These are phyloP conservation scores for Lamprologus tigripictilis DNA, from an alignment of 2,113 vertebrate genomes.

Conservation along the genomic window DNA sequence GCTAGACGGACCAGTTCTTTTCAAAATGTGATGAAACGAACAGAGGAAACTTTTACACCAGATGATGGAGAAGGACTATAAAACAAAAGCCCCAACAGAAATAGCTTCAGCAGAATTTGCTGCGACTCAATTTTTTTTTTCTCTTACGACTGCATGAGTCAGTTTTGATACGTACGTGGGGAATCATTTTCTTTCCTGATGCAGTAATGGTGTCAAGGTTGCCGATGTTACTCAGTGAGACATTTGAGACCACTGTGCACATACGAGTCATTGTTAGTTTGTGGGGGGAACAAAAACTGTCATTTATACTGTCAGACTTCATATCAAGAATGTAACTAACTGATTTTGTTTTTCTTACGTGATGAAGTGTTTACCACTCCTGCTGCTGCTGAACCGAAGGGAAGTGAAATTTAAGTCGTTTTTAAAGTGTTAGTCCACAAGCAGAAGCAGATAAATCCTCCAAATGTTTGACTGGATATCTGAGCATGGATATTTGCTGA, in stretches of 20 bases:
- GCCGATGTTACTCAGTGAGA: constrained; percentile 27
- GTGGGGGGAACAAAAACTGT: background rate
- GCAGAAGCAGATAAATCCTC: constrained; percentile 37
- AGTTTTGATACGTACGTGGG: background rate
- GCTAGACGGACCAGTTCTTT: background rate
- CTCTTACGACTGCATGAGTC: constrained; percentile 39
- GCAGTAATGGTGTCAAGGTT: constrained; percentile 24
- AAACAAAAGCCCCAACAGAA: background rate
- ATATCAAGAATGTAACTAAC: constrained; percentile 57
- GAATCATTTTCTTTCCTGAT: constrained; percentile 7
- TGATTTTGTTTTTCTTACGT: background rate
- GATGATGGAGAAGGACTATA: background rate
- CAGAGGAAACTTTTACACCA: background rate
- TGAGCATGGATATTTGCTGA: constrained; percentile 70
- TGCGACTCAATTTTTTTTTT: background rate
- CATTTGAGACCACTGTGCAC: constrained; percentile 46
- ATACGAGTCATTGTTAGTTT: constrained; percentile 34
- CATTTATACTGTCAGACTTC: constrained; percentile 58
- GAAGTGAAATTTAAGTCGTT: background rate
- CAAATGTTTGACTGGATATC: constrained; percentile 50
- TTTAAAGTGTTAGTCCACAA: constrained; percentile 10
- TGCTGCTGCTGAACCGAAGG: constrained; percentile 35
- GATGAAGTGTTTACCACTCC: constrained; percentile 16
- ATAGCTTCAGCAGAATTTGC: background rate
- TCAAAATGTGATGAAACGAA: background rate